Evolutionary conservation across 2,113 vertebrate species (phyloP).

Genomic region (Strix uralensis): DNA sequence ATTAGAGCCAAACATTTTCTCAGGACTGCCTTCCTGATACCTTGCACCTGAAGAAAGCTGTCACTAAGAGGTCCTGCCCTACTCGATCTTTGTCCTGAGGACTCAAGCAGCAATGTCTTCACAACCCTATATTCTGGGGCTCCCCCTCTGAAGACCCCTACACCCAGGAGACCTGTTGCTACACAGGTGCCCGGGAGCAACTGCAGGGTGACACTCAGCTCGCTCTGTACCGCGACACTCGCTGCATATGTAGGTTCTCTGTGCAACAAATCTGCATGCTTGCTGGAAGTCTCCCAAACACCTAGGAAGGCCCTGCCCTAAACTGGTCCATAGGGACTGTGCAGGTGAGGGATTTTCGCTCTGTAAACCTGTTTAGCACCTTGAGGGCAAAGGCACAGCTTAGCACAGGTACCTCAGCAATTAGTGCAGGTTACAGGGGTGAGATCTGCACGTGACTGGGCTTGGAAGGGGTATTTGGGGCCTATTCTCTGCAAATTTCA

Average conservation of each 20-base stretch:
- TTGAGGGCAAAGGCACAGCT: not conserved
- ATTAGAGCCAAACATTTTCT: not conserved
- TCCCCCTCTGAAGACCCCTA: not conserved
- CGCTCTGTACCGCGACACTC: accelerated
- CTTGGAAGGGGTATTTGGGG: not conserved
- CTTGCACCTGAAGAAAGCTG: not conserved
- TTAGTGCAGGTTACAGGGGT: not conserved
- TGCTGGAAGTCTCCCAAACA: not conserved
- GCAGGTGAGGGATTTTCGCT: not conserved
- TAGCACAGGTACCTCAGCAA: not conserved
- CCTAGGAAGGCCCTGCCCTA: not conserved
- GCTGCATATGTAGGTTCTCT: not conserved
- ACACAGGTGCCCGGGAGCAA: not conserved
- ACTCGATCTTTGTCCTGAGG: not conserved
- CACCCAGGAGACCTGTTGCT: not conserved
- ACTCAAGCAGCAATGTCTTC: not conserved
- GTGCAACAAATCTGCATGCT: not conserved
- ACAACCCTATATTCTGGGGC: not conserved
- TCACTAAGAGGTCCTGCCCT: not conserved
- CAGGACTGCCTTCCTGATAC: not conserved
- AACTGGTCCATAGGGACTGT: not conserved
- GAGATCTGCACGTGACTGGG: not conserved
- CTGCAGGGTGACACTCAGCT: too few relatives aligned
- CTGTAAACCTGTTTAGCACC: not conserved
- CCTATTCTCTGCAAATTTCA: not conserved